Evolutionary conservation across 1,140 invertebrate genomes (phyloP).

Genomic region (Megalonaias nervosa): DNA sequence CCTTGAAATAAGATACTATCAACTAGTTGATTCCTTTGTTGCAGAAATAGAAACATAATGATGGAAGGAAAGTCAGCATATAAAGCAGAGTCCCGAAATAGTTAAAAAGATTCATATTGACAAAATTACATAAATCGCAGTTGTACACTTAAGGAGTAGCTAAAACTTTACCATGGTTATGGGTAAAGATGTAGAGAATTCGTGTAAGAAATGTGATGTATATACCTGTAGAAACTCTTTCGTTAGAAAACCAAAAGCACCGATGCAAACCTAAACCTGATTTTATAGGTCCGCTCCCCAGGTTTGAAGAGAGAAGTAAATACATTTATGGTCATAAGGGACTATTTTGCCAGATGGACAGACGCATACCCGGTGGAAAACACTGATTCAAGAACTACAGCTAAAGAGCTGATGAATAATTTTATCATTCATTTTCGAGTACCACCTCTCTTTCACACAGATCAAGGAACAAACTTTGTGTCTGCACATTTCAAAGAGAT

Average conservation of each 20-base stretch:
- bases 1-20: constrained; percentile 25
- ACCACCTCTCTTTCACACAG: constrained; percentile 63
- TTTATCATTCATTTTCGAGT: constrained; percentile 63
- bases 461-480: constrained; percentile 60
- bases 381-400: constrained; percentile 53
- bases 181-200: constrained; percentile 15
- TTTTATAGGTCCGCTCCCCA: constrained; percentile 11
- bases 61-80: too few relatives aligned
- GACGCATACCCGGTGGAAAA: constrained; percentile 44
- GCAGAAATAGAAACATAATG: constrained; percentile 22
- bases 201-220: constrained; percentile 12
- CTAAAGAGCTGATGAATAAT: constrained; percentile 58
- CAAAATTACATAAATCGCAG: too few relatives aligned
- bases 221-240: constrained; percentile 23
- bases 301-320: constrained; percentile 24
- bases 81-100: too few relatives aligned
- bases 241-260: constrained; percentile 13
- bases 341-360: constrained; percentile 48
- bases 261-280: constrained; percentile 18
- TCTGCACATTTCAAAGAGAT: constrained; percentile 35
- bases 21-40: constrained; percentile 22
- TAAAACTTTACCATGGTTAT: too few relatives aligned
- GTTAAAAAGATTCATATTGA: too few relatives aligned
- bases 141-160: constrained; percentile 33
- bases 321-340: constrained; percentile 51